A percentile compares a stretch with the other conserved stretches of the same genome.
phyloP scores from a whole-genome alignment of 2,888 invertebrate genomes.

The Bruchidius siliquastri region DNA sequence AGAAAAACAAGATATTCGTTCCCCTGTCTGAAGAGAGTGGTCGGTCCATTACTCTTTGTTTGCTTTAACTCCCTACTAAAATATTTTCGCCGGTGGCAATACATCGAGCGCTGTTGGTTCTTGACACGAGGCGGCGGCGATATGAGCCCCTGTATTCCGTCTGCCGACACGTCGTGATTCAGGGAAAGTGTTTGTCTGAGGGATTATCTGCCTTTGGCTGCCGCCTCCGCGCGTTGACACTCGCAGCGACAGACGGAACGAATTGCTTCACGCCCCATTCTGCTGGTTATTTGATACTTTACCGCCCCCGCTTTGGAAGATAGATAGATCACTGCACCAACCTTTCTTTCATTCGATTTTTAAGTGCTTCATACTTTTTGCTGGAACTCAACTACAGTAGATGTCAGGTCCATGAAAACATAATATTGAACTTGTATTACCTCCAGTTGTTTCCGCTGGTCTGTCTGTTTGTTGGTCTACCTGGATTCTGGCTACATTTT shows the following conservation, averaged over 20 bases:
- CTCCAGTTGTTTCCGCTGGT: too few species aligned
- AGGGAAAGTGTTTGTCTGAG: neutral
- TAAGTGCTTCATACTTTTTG: too few species aligned
- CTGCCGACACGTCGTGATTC: neutral
- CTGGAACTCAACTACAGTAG: too few species aligned
- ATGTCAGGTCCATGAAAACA: too few species aligned
- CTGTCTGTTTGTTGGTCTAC: too few species aligned
- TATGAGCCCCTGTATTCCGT: neutral
- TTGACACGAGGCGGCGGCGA: neutral
- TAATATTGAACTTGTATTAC: too few species aligned
- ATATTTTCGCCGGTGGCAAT: neutral
- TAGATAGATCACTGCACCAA: too few species aligned
- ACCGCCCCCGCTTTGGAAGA: too few species aligned
- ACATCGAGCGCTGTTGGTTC: neutral
- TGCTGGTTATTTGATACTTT: neutral
- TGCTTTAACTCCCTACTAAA: neutral
- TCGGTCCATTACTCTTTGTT: neutral
- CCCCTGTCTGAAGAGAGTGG: neutral
- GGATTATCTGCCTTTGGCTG: neutral
- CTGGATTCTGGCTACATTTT: too few species aligned
- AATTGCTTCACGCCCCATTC: neutral
- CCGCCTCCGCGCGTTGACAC: neutral
- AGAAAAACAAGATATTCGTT: neutral
- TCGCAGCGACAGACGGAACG: neutral
- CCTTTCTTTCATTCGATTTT: too few species aligned